These are phyloP conservation scores for Prorops nasuta DNA, from an alignment of 1,140 invertebrate species.

Conservation along the genomic window DNA sequence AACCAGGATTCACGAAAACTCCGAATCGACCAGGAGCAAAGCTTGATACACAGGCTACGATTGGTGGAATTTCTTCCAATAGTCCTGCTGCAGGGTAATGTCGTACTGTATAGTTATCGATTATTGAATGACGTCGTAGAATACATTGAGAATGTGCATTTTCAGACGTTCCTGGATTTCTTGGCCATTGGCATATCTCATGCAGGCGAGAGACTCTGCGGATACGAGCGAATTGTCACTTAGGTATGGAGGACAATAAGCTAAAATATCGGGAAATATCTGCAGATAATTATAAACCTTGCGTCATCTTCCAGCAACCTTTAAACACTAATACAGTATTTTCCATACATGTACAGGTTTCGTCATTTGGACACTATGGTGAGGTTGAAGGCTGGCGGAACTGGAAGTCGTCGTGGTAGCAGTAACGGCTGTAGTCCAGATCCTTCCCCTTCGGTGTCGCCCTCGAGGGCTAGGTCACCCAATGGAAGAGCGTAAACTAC, in stretches of 20 bases:
- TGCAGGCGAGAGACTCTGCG: constrained; percentile 71
- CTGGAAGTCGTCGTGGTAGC: constrained; percentile 49
- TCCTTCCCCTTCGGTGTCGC: constrained; percentile 64
- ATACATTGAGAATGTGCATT: constrained; percentile 1
- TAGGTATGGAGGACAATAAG: constrained; percentile 67
- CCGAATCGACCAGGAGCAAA: constrained; percentile 48
- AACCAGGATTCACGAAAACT: constrained; percentile 54
- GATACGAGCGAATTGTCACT: constrained; percentile 73
- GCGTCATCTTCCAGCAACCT: too few species aligned
- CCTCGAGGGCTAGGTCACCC: constrained; percentile 50
- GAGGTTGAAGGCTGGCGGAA: constrained; percentile 62
- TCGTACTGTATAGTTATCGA: not conserved
- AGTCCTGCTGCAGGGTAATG: constrained; percentile 12
- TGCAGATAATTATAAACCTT: too few species aligned
- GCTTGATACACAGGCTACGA: constrained; percentile 48
- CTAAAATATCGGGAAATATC: too few species aligned
- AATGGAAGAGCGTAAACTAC: constrained; percentile 43
- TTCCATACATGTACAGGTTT: constrained; percentile 68
- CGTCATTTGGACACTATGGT: constrained; percentile 79
- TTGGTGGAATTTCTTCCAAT: constrained; percentile 40
- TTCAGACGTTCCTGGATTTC: constrained; percentile 78
- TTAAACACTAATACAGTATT: too few species aligned
- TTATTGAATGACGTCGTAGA: not conserved
- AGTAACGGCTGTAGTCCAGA: constrained; percentile 52
- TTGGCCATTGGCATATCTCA: constrained; percentile 84